Evolutionary conservation across 1,140 invertebrate species (phyloP).

Genomic region (Lepidurus apus): DNA sequence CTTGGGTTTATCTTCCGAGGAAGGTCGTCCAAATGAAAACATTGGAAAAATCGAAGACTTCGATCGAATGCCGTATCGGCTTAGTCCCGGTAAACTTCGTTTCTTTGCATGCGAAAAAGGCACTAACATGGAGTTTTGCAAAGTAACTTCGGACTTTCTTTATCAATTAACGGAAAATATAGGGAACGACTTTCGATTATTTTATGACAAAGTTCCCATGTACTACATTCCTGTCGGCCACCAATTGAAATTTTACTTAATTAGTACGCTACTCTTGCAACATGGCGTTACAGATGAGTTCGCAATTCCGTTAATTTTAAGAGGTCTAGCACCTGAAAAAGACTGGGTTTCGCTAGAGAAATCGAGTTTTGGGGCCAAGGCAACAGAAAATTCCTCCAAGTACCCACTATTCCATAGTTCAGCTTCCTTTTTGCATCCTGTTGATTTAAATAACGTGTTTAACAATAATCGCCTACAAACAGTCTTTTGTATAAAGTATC

Average conservation of each 20-base stretch:
- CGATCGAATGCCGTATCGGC: conserved; percentile 27
- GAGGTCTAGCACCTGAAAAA: conserved; percentile 37
- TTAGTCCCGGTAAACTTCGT: conserved; percentile 26
- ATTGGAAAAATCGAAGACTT: conserved; percentile 16
- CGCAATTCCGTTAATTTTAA: conserved; percentile 40
- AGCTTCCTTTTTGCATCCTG: conserved; percentile 39
- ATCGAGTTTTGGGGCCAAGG: conserved; percentile 33
- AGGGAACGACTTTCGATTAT: conserved; percentile 39
- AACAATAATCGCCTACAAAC: conserved; percentile 36
- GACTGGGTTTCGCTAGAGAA: conserved; percentile 38
- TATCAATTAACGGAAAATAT: conserved; percentile 34
- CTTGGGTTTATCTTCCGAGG: conserved; percentile 24
- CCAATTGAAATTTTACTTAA: conserved; percentile 39
- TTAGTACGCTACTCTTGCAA: conserved; percentile 42
- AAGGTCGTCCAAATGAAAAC: background rate
- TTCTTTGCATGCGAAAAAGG: conserved; percentile 33
- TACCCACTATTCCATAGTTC: conserved; percentile 33
- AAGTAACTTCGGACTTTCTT: conserved; percentile 34
- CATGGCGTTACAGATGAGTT: conserved; percentile 41
- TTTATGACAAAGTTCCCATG: conserved; percentile 40
- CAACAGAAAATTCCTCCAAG: conserved; percentile 25
- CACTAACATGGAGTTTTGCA: conserved; percentile 34
- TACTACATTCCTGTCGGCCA: conserved; percentile 40
- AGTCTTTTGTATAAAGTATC: conserved; percentile 40
- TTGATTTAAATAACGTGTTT: conserved; percentile 40